A percentile compares a stretch with the other conserved stretches of the same genome.
These are phyloP conservation scores for Anguilla japonica DNA, from an alignment of 2,113 vertebrate genomes.

Conservation along the genomic window DNA sequence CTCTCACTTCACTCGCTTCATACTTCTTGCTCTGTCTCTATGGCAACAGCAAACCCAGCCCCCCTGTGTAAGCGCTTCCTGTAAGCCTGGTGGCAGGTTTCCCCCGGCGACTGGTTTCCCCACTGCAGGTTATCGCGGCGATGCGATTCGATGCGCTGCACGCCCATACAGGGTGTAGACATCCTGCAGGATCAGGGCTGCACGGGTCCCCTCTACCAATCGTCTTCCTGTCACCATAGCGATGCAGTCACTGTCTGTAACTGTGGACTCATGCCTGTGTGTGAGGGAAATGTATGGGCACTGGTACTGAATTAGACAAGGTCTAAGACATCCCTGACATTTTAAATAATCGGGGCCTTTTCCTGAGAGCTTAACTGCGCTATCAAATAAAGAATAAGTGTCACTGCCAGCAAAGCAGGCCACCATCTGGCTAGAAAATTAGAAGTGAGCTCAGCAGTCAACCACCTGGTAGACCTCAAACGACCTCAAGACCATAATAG, in stretches of 20 bases:
- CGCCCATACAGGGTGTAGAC: background rate
- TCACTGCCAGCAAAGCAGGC: too few relatives aligned
- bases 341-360: too few relatives aligned
- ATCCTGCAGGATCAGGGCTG: background rate
- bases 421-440: too few relatives aligned
- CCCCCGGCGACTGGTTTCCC: background rate
- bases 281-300: background rate
- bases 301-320: too few relatives aligned
- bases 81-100: background rate
- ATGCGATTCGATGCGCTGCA: background rate
- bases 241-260: background rate
- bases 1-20: background rate
- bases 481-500: too few relatives aligned
- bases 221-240: background rate
- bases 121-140: background rate
- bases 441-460: too few relatives aligned
- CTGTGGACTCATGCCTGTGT: background rate
- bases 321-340: too few relatives aligned
- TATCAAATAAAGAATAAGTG: too few relatives aligned
- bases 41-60: background rate
- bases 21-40: background rate
- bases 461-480: too few relatives aligned
- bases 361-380: too few relatives aligned
- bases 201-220: background rate
- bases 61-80: background rate